Evolutionary conservation across 1,140 invertebrate genomes (phyloP), one percentile per base, ranked within the genome.

Genomic region (Alviniconcha marisindica): DNA sequence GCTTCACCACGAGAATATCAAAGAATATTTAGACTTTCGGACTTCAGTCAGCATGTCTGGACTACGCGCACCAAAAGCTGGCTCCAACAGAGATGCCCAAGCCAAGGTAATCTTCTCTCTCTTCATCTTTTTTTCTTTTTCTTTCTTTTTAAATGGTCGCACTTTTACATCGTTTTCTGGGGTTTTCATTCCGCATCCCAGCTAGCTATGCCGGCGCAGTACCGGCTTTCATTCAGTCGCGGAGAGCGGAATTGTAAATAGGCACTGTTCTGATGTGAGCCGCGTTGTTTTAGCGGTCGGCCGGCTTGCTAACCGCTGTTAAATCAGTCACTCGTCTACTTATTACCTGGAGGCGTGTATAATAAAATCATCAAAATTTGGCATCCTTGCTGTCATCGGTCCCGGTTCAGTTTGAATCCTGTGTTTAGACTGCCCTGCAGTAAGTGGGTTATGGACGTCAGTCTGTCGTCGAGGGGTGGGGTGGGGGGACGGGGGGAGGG

Each of bases 41-140:
- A n/a, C n/a, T n/a, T 44, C 73, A 85, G 33, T 21, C 10, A 42
- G 54, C 31, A 80, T 80, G 78, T 40, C 78, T 24, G 78, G 78
- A 80, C 78, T 80, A 60, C 44, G 87, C 36, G 87, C 87, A 44
- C 73, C 85, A 15, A 88, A 86, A 54, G 85, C 87, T 36, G 87
- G 87, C 51, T 83, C 84, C 79, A 85, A 83, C 7, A 77, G 87
- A 38, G 87, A 88, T 60, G 73, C 85, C 10, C 87, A 88, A 83
- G 80, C 76, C 24, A 88, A 85, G 84, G 87, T 88, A 85, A 83
- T 63, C n/a, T n/a, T n/a, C n/a, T n/a, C n/a, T n/a, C n/a, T n/a
- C n/a, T n/a, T n/a, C n/a, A n/a, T n/a, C n/a, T n/a, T n/a, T n/a
- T 48, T 5, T 69, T 44, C 56, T 56, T 54, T 31, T 78, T 85